Percentiles rank a stretch among this genome's conserved stretches.
phyloP scores from a whole-genome alignment of 1,140 invertebrate genomes.

The Caenorhabditis tropicalis region DNA sequence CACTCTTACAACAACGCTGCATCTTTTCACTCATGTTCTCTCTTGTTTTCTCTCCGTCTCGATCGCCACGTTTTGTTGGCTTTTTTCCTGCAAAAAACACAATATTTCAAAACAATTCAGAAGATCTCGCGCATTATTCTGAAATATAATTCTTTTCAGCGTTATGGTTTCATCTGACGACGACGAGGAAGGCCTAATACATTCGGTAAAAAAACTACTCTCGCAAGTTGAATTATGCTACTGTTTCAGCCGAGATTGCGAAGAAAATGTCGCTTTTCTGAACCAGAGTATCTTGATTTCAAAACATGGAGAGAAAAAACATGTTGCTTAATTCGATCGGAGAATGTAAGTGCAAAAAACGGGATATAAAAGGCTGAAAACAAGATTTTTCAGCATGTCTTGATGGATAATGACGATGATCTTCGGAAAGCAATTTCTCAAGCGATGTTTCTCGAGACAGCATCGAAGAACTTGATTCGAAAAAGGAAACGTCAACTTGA shows the following conservation, averaged over 20 bases:
- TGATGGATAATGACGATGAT: background rate
- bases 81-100: background rate
- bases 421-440: background rate
- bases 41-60: constrained; percentile 12
- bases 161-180: background rate
- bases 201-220: background rate
- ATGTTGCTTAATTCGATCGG: background rate
- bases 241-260: background rate
- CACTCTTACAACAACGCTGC: background rate
- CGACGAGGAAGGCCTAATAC: background rate
- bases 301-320: background rate
- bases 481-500: constrained; percentile 1
- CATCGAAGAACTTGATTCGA: background rate
- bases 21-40: background rate
- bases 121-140: background rate
- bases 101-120: background rate
- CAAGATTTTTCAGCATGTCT: background rate
- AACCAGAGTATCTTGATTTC: background rate
- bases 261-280: background rate
- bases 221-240: background rate
- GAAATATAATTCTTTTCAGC: background rate
- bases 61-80: background rate
- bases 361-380: background rate
- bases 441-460: background rate
- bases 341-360: background rate